Percentiles rank a stretch among this genome's conserved stretches.
Conservation (phyloP, 1,140 invertebrate species). For the Cephus cinctus region DNA sequence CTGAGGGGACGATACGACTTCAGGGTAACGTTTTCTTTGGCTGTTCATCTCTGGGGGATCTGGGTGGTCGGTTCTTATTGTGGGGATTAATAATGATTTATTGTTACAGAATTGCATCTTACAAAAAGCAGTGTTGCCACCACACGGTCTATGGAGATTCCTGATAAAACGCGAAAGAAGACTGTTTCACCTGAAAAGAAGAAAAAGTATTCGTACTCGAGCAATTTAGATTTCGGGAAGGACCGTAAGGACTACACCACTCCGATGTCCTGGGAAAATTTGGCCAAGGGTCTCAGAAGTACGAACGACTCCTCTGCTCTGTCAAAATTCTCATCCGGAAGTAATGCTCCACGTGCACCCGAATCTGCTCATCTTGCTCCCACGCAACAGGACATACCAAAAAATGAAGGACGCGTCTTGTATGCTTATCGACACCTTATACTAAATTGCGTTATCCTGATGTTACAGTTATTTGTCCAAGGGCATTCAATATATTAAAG, state of each 20-base stretch:
- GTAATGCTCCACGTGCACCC: slow-evolving; percentile 25
- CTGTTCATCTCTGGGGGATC: not conserved
- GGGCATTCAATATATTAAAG: slow-evolving; percentile 2
- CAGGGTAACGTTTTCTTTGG: slow-evolving; percentile 62
- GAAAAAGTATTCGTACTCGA: slow-evolving; percentile 13
- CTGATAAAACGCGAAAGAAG: slow-evolving; percentile 18
- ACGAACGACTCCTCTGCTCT: slow-evolving; percentile 22
- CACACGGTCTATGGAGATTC: slow-evolving; percentile 10
- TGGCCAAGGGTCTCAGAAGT: slow-evolving; percentile 15
- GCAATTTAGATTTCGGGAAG: slow-evolving; percentile 8
- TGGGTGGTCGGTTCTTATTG: not conserved
- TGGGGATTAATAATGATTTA: slow-evolving; percentile 9
- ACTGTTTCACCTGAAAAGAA: slow-evolving; percentile 11
- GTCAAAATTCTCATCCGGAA: slow-evolving; percentile 17
- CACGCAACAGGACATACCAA: slow-evolving; percentile 21
- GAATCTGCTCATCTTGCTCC: slow-evolving; percentile 30
- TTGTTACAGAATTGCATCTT: slow-evolving; percentile 24
- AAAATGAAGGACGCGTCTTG: too few species aligned
- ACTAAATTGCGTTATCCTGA: slow-evolving; percentile 11
- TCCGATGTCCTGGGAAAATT: slow-evolving; percentile 20
- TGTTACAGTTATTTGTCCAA: slow-evolving; percentile 13
- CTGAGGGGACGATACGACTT: slow-evolving; percentile 68
- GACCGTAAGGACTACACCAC: slow-evolving; percentile 13
- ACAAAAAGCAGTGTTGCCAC: slow-evolving; percentile 18
- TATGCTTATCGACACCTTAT: slow-evolving; percentile 6